Evolutionary conservation across 35 echinoderm and acorn worm species (phyloP).

Genomic region (Lytechinus variegatus): DNA sequence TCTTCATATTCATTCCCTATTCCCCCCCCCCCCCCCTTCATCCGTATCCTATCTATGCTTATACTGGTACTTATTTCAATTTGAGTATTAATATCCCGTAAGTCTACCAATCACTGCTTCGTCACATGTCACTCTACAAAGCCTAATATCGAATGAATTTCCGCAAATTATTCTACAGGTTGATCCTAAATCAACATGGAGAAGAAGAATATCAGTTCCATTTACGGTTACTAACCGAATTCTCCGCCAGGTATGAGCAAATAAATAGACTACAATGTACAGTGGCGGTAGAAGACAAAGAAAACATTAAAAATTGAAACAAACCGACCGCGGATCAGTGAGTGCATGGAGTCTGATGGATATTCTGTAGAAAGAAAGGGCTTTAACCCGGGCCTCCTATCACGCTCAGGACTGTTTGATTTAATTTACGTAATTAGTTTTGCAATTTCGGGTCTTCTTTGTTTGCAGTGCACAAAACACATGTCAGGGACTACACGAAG

Average conservation of each 20-base stretch:
- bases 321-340: background rate
- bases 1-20: too few species aligned
- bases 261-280: background rate
- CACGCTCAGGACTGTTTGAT: background rate
- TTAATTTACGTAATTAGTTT: slow-evolving; percentile 15
- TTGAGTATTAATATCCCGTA: background rate
- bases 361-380: background rate
- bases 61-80: background rate
- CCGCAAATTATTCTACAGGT: slow-evolving; percentile 15
- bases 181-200: background rate
- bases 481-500: background rate
- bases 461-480: slow-evolving; percentile 17
- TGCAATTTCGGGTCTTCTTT: background rate
- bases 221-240: slow-evolving; percentile 11
- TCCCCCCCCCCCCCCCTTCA: too few species aligned
- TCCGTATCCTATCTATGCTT: background rate
- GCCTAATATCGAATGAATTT: slow-evolving; percentile 17
- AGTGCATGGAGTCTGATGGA: background rate
- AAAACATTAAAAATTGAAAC: slow-evolving; percentile 13
- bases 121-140: slow-evolving; percentile 24
- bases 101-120: background rate
- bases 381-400: background rate
- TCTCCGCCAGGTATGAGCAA: background rate
- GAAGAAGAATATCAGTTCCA: background rate
- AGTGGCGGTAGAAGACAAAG: background rate